phyloP scores from a whole-genome alignment of 2,888 invertebrate genomes.

The Nezara viridula region DNA sequence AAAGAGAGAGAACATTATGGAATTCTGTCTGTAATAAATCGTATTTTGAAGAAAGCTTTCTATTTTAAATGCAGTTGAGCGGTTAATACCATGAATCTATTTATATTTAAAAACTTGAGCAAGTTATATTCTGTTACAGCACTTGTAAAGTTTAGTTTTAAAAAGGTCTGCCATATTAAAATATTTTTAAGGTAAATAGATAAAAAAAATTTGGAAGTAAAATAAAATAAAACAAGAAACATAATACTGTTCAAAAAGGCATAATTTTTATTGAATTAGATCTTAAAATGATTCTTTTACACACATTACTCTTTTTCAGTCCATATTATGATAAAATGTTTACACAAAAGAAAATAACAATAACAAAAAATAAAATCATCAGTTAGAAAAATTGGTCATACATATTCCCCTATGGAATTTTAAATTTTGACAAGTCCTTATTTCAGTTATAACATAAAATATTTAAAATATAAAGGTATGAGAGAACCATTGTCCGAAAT shows the following conservation, averaged over 20 bases:
- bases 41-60: too few relatives aligned
- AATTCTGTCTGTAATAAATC: too few relatives aligned
- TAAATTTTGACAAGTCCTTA: neutral
- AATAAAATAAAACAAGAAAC: neutral
- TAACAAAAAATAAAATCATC: neutral
- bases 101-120: too few relatives aligned
- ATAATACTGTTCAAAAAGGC: neutral
- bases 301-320: neutral
- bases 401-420: neutral
- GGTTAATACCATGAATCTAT: too few relatives aligned
- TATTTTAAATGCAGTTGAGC: too few relatives aligned
- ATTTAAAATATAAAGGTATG: constrained; percentile 14
- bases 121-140: too few relatives aligned
- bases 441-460: neutral
- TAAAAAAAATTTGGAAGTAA: too few relatives aligned
- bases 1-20: too few relatives aligned
- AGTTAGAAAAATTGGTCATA: neutral
- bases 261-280: neutral
- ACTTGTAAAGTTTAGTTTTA: too few relatives aligned
- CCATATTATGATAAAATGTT: neutral
- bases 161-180: too few relatives aligned
- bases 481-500: neutral
- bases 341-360: neutral
- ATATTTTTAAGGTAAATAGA: too few relatives aligned
- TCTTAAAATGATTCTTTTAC: neutral